phyloP scores from a whole-genome alignment of 1,140 invertebrate species.

The Condylostylus longicornis region DNA sequence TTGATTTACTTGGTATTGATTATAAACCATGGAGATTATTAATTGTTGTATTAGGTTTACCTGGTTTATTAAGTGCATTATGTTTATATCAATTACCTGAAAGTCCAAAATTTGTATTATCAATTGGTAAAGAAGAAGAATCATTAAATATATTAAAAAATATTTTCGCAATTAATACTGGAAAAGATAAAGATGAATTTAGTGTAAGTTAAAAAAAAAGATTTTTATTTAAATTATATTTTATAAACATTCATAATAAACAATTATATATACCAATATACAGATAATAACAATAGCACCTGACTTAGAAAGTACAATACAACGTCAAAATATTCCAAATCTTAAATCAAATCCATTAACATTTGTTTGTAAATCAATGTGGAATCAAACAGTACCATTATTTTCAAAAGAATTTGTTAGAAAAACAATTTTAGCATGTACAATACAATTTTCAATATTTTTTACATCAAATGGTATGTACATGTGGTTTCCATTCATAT shows the following conservation, averaged over 20 bases:
- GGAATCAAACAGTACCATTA: slow-evolving; percentile 34
- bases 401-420: slow-evolving; percentile 33
- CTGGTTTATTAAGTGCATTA: slow-evolving; percentile 13
- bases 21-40: slow-evolving; percentile 16
- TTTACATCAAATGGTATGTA: slow-evolving; percentile 15
- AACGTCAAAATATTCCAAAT: not conserved
- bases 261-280: not conserved
- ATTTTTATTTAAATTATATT: not conserved
- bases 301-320: slow-evolving; percentile 5
- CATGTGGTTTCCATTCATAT: slow-evolving; percentile 13
- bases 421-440: slow-evolving; percentile 26
- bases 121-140: slow-evolving; percentile 39
- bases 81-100: slow-evolving; percentile 44
- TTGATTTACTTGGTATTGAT: slow-evolving; percentile 8
- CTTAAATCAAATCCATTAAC: slow-evolving; percentile 2
- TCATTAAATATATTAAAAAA: slow-evolving; percentile 39
- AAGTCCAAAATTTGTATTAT: slow-evolving; percentile 56
- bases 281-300: slow-evolving; percentile 5
- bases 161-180: slow-evolving; percentile 44
- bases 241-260: not conserved
- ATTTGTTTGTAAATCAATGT: slow-evolving; percentile 20
- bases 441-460: slow-evolving; percentile 9
- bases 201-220: not conserved
- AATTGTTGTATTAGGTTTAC: slow-evolving; percentile 11
- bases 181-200: slow-evolving; percentile 16